phyloP scores from a whole-genome alignment of 1,140 invertebrate species.

The Scaptomyza hsui region DNA sequence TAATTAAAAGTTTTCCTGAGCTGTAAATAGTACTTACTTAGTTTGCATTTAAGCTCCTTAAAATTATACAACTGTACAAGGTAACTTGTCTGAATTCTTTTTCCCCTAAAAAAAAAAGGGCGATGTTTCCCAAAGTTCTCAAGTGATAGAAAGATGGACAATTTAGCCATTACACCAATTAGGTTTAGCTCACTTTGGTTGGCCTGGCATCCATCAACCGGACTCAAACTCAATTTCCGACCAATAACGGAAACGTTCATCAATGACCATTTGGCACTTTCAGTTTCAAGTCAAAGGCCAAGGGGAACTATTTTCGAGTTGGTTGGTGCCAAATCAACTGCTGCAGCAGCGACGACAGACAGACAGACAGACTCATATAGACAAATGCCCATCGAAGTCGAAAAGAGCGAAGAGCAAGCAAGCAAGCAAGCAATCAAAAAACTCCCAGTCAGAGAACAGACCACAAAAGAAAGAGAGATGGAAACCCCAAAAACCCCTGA shows the following conservation, averaged over 20 bases:
- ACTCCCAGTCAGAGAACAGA: neutral
- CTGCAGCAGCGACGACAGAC: constrained; percentile 14
- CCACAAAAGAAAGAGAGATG: constrained; percentile 1
- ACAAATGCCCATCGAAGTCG: constrained; percentile 19
- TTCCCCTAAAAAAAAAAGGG: too few species aligned
- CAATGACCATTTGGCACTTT: constrained; percentile 73
- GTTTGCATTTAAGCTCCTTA: neutral
- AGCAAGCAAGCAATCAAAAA: constrained; percentile 8
- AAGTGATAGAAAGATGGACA: neutral
- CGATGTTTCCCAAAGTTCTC: too few species aligned
- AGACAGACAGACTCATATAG: constrained; percentile 2
- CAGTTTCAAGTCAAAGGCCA: constrained; percentile 57
- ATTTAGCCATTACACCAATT: constrained; percentile 32
- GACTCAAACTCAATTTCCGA: constrained; percentile 63
- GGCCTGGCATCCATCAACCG: constrained; percentile 15
- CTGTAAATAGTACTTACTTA: neutral
- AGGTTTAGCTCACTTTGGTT: constrained; percentile 19
- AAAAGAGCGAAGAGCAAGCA: neutral
- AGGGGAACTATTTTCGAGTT: constrained; percentile 39
- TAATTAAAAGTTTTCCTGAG: neutral
- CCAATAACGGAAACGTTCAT: constrained; percentile 69
- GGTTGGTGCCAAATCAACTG: constrained; percentile 62
- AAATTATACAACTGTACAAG: neutral
- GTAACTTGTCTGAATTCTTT: too few species aligned
- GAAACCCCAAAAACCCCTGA: neutral